A percentile compares a stretch with the other conserved stretches of the same genome.
Evolutionary conservation across 1,140 invertebrate species (phyloP).

Genomic region (Brevipalpus yothersi): DNA sequence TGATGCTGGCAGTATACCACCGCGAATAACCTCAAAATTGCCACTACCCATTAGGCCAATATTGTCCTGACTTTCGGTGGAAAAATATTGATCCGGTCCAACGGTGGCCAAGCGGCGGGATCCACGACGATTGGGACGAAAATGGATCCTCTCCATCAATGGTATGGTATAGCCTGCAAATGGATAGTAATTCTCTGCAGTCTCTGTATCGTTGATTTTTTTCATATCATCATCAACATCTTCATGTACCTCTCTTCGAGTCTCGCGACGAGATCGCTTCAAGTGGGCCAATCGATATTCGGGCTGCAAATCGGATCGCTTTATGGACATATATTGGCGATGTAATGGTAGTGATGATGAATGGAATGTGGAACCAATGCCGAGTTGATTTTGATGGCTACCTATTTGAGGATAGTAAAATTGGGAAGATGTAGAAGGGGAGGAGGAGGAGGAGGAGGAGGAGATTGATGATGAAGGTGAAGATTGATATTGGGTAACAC

Average conservation of each 20-base stretch:
- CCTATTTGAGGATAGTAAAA: too few species aligned
- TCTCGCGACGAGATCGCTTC: too few species aligned
- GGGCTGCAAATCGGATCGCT: too few species aligned
- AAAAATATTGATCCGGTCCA: not conserved
- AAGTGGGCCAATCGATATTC: too few species aligned
- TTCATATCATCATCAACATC: not conserved
- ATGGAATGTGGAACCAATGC: not conserved
- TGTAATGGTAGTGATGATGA: not conserved
- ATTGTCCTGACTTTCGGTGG: not conserved
- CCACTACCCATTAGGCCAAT: constrained; percentile 5
- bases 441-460: too few species aligned
- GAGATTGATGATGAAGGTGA: too few species aligned
- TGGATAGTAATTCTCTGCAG: not conserved
- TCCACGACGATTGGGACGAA: not conserved
- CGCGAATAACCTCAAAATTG: constrained; percentile 9
- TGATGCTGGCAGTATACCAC: constrained; percentile 4
- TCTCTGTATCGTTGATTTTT: not conserved
- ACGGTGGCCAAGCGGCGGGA: not conserved
- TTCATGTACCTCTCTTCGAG: too few species aligned
- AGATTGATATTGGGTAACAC: too few species aligned
- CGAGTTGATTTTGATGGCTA: not conserved
- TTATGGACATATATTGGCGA: not conserved
- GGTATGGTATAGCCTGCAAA: not conserved
- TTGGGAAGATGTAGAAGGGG: too few species aligned
- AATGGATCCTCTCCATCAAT: not conserved